phyloP scores from a whole-genome alignment of 2,888 invertebrate species.

The Phalangium opilio region DNA sequence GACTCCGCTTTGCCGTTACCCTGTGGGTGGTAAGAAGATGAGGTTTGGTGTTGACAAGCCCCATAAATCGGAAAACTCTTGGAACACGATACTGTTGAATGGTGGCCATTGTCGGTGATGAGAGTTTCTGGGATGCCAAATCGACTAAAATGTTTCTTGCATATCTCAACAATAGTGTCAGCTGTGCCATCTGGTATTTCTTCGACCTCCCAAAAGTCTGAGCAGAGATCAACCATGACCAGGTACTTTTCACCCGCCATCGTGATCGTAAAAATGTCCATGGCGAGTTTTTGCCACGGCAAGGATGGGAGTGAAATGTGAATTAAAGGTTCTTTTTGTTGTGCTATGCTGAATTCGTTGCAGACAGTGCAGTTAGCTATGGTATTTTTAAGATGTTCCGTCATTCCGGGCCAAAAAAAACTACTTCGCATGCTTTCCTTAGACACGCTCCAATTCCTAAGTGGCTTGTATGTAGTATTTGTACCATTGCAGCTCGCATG shows the following conservation, averaged over 20 bases:
- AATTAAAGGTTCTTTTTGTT: conserved; percentile 2
- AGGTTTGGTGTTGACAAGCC: too few species aligned
- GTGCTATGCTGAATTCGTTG: conserved; percentile 1
- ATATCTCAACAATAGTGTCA: conserved; percentile 2
- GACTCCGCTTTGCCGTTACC: too few species aligned
- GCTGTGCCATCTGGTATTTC: neutral
- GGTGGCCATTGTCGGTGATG: conserved; percentile 3
- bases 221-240: conserved; percentile 3
- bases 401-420: conserved; percentile 5
- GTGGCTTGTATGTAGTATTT: too few species aligned
- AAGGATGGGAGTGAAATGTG: conserved; percentile 1
- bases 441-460: too few species aligned
- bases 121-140: conserved; percentile 5
- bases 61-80: conserved; percentile 1
- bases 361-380: conserved; percentile 2
- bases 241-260: neutral
- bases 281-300: conserved; percentile 5
- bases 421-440: too few species aligned
- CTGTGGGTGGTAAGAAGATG: too few species aligned
- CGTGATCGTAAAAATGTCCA: conserved; percentile 2
- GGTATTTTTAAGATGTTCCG: neutral
- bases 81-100: neutral
- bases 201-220: conserved; percentile 4
- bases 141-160: conserved; percentile 5
- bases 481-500: too few species aligned